phyloP scores from a whole-genome alignment of 1,140 invertebrate genomes.

The Rhopalosiphum maidis region DNA sequence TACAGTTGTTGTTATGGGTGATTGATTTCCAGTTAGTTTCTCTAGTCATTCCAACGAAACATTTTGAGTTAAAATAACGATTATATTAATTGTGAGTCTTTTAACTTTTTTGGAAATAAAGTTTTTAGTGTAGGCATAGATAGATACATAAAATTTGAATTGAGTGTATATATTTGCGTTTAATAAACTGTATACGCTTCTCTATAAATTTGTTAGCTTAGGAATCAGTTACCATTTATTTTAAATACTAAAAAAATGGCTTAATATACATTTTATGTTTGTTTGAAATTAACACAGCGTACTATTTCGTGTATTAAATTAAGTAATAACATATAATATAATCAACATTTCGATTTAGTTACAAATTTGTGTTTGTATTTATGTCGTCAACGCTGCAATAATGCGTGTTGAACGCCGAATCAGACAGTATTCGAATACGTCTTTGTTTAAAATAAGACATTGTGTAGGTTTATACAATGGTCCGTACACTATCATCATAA shows the following conservation, averaged over 20 bases:
- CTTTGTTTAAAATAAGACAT: not conserved
- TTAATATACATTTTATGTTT: not conserved
- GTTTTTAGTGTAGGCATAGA: not conserved
- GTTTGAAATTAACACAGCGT: not conserved
- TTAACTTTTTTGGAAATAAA: not conserved
- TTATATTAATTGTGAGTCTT: not conserved
- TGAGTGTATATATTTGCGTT: not conserved
- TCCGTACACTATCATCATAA: not conserved
- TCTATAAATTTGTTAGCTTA: not conserved
- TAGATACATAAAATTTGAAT: not conserved
- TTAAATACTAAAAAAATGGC: not conserved
- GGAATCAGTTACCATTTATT: not conserved
- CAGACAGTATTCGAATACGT: not conserved
- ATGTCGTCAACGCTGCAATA: not conserved
- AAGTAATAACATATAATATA: not conserved
- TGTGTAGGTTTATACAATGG: not conserved
- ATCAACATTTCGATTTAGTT: not conserved
- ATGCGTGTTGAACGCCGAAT: not conserved
- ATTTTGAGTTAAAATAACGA: not conserved
- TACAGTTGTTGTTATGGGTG: not conserved
- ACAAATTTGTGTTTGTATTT: not conserved
- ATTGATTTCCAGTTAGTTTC: not conserved
- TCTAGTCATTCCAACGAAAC: not conserved
- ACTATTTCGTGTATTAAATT: not conserved
- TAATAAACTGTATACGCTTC: not conserved